Percentiles rank a stretch among this genome's conserved stretches.
Conservation (phyloP, 1,140 invertebrate species). For the Solen grandis region DNA sequence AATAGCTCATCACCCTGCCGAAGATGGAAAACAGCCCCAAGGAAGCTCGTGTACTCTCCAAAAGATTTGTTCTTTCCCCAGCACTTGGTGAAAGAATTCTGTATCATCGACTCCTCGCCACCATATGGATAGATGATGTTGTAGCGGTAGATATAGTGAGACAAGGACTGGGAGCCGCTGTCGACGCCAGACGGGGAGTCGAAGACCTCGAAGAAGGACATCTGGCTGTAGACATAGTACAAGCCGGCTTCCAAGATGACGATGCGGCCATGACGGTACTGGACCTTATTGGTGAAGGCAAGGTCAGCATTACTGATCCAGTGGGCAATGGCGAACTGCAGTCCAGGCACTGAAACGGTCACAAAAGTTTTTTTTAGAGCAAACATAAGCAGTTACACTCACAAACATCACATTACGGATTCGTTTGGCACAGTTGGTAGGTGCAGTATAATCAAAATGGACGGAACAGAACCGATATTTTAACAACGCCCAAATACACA, state of each 20-base stretch:
- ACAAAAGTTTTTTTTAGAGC: too few species aligned
- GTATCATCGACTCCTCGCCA: conserved; percentile 74
- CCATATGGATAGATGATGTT: conserved; percentile 75
- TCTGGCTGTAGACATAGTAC: conserved; percentile 76
- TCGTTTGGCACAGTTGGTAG: too few species aligned
- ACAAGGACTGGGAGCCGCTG: conserved; percentile 61
- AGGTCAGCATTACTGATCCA: conserved; percentile 72
- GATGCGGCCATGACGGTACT: conserved; percentile 72
- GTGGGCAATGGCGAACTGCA: conserved; percentile 70
- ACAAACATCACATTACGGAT: too few species aligned
- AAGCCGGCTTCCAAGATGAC: conserved; percentile 72
- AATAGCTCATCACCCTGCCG: conserved; percentile 74
- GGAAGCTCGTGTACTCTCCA: conserved; percentile 75
- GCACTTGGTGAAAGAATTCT: conserved; percentile 77
- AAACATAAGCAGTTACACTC: too few species aligned
- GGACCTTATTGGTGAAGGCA: conserved; percentile 70
- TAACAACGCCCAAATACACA: too few species aligned
- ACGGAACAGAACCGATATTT: too few species aligned
- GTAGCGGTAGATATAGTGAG: conserved; percentile 76
- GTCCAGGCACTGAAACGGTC: conserved; percentile 69
- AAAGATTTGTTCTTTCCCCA: conserved; percentile 71
- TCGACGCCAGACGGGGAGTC: conserved; percentile 47
- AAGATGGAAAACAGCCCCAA: conserved; percentile 75
- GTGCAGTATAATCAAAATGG: too few species aligned
- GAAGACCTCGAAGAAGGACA: conserved; percentile 72